Conservation (phyloP, 2,888 invertebrate species). For the Aspidapion aeneum region DNA sequence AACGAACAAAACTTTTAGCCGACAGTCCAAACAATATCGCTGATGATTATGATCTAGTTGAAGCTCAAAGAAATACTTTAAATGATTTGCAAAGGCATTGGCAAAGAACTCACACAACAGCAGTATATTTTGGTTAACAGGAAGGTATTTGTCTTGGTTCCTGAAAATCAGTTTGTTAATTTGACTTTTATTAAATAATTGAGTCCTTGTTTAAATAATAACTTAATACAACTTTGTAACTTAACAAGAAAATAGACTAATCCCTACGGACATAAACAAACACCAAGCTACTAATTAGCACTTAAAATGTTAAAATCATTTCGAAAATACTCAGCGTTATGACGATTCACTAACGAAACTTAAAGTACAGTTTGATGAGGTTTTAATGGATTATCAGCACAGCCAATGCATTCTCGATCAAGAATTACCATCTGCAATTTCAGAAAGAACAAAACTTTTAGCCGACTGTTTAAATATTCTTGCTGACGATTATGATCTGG, state of each 20-base stretch:
- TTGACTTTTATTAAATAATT: no score
- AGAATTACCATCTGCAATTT: constrained; percentile 35
- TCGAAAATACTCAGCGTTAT: no score
- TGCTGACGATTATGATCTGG: constrained; percentile 21
- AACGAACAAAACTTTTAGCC: constrained; percentile 28
- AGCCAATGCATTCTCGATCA: constrained; percentile 37
- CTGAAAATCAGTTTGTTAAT: not conserved
- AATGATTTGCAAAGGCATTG: constrained; percentile 10
- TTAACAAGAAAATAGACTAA: no score
- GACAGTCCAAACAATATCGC: constrained; percentile 30
- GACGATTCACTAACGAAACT: constrained; percentile 37
- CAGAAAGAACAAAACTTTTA: constrained; percentile 29
- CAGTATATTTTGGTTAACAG: constrained; percentile 19
- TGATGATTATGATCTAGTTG: constrained; percentile 19
- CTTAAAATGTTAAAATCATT: no score
- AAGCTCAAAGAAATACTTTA: constrained; percentile 5
- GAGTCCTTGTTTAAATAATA: no score
- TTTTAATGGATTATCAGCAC: constrained; percentile 39
- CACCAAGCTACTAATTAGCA: no score
- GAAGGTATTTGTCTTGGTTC: constrained; percentile 2
- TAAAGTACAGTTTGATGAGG: constrained; percentile 40
- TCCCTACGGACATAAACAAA: no score
- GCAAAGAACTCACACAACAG: constrained; percentile 10
- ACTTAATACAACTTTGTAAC: no score
- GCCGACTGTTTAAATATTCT: constrained; percentile 29